A percentile compares a stretch with the other conserved stretches of the same genome.
Evolutionary conservation across 2,797 vertebrate genomes (phyloP).

Genomic region (Pristis pectinata): DNA sequence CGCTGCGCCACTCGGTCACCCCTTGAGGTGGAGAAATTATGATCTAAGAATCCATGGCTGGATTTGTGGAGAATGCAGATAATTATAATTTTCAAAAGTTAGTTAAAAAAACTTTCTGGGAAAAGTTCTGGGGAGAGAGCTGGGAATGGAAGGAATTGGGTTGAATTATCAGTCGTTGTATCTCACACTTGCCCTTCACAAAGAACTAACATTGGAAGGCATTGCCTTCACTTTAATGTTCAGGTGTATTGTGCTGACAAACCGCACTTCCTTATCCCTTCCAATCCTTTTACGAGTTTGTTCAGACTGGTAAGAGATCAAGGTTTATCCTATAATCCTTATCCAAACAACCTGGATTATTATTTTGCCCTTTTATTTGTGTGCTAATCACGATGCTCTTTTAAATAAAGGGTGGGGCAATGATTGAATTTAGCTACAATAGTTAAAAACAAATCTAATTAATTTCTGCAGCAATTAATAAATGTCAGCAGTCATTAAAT

Average conservation of each 20-base stretch:
- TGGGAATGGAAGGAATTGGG: too few species aligned
- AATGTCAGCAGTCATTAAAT: not conserved
- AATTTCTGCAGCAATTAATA: not conserved
- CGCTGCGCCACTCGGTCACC: too few species aligned
- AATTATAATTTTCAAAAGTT: too few species aligned
- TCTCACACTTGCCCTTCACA: too few species aligned
- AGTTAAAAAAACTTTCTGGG: too few species aligned
- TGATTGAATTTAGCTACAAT: not conserved
- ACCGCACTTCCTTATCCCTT: not conserved
- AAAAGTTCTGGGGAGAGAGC: too few species aligned
- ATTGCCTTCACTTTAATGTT: not conserved
- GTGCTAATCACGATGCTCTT: not conserved
- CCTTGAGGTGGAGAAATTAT: too few species aligned
- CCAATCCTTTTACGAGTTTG: slow-evolving; percentile 5
- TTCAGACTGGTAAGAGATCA: slow-evolving; percentile 10
- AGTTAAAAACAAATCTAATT: not conserved
- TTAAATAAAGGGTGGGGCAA: not conserved
- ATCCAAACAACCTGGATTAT: slow-evolving; percentile 27
- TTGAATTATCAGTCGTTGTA: too few species aligned
- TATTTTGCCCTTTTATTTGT: slow-evolving; percentile 4
- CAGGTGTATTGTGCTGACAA: slow-evolving; percentile 2
- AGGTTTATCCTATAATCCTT: slow-evolving; percentile 8
- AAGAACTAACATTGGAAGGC: too few species aligned
- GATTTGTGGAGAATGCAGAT: too few species aligned
- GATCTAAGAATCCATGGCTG: too few species aligned